Conservation (phyloP, 2,888 invertebrate species). For the Bembecia ichneumoniformis region DNA sequence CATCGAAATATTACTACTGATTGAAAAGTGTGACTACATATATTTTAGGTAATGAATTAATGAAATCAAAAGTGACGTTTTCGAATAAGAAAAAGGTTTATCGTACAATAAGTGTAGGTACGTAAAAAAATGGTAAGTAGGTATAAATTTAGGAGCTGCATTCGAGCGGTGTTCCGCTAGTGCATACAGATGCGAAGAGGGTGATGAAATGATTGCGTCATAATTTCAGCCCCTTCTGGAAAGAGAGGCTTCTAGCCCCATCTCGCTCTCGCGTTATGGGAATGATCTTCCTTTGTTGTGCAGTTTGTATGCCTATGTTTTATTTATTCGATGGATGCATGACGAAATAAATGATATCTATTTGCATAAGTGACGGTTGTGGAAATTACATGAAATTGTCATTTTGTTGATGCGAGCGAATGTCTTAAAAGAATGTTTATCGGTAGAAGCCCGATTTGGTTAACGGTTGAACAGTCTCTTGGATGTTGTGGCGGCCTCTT, state of each 20-base stretch:
- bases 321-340: too few species aligned
- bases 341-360: too few species aligned
- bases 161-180: constrained; percentile 8
- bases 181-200: constrained; percentile 18
- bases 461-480: constrained; percentile 1
- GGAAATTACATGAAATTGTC: too few species aligned
- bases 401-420: background rate
- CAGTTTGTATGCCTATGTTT: background rate
- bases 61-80: too few species aligned
- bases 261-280: constrained; percentile 25
- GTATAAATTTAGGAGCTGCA: too few species aligned
- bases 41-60: too few species aligned
- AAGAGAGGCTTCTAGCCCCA: constrained; percentile 14
- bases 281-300: constrained; percentile 37
- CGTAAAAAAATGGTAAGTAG: too few species aligned
- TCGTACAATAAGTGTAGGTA: too few species aligned
- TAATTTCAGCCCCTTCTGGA: constrained; percentile 48
- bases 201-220: constrained; percentile 46
- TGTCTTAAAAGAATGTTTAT: background rate
- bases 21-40: too few species aligned
- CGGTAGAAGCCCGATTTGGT: background rate
- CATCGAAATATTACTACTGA: too few species aligned
- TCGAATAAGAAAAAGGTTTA: too few species aligned
- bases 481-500: background rate
- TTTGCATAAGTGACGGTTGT: too few species aligned